A percentile compares a stretch with the other conserved stretches of the same genome.
phyloP scores from a whole-genome alignment of 2,797 vertebrate genomes.

The Takifugu ocellatus region DNA sequence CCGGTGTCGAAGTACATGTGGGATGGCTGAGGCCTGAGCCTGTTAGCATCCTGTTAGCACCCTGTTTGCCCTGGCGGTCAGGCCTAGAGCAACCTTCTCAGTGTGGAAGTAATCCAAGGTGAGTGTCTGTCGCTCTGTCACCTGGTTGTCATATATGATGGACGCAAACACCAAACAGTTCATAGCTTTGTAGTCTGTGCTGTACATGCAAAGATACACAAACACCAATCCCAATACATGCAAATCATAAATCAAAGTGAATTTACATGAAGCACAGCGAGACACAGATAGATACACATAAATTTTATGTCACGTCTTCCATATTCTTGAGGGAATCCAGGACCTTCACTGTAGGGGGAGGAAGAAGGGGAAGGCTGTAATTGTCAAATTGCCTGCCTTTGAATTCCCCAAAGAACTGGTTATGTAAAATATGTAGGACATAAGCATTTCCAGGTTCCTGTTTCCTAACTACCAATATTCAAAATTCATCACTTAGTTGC shows the following conservation, averaged over 20 bases:
- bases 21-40: slow-evolving; percentile 54
- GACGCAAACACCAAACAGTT: slow-evolving; percentile 28
- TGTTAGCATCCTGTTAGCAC: slow-evolving; percentile 46
- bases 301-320: slow-evolving; percentile 48
- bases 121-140: slow-evolving; percentile 68
- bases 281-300: slow-evolving; percentile 45
- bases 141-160: slow-evolving; percentile 65
- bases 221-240: slow-evolving; percentile 32
- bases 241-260: slow-evolving; percentile 62
- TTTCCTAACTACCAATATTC: slow-evolving; percentile 14
- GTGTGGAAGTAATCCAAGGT: slow-evolving; percentile 67
- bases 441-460: slow-evolving; percentile 22
- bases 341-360: slow-evolving; percentile 26
- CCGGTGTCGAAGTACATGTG: slow-evolving; percentile 61
- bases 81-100: slow-evolving; percentile 63
- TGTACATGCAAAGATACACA: slow-evolving; percentile 13
- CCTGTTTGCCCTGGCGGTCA: slow-evolving; percentile 62
- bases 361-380: slow-evolving; percentile 25
- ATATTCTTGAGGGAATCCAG: slow-evolving; percentile 55
- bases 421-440: slow-evolving; percentile 66
- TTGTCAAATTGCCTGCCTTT: slow-evolving; percentile 69
- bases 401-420: slow-evolving; percentile 67
- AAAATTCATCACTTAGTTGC: slow-evolving; percentile 1
- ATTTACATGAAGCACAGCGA: slow-evolving; percentile 55
- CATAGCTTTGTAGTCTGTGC: slow-evolving; percentile 23